phyloP scores from a whole-genome alignment of 2,888 invertebrate species.

The Zaprionus bogoriensis region DNA sequence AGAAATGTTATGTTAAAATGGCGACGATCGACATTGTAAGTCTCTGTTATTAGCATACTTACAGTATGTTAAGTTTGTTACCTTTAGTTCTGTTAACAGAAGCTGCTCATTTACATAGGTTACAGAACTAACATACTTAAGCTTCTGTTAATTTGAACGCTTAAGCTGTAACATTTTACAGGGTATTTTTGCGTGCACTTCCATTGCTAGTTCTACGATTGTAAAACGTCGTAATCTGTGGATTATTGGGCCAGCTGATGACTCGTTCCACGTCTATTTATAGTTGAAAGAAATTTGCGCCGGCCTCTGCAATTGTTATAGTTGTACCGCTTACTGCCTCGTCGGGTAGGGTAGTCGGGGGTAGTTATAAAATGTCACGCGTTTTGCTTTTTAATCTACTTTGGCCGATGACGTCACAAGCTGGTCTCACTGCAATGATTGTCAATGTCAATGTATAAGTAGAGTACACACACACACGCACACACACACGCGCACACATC shows the following conservation, averaged over 20 bases:
- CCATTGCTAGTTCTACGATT: conserved; percentile 22
- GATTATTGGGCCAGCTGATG: conserved; percentile 50
- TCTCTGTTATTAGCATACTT: too few relatives aligned
- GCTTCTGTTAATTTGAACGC: neutral
- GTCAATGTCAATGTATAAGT: conserved; percentile 62
- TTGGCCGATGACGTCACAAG: conserved; percentile 60
- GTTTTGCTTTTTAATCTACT: conserved; percentile 58
- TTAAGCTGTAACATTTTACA: neutral
- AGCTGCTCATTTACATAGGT: too few relatives aligned
- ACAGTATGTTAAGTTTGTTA: too few relatives aligned
- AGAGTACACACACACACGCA: too few relatives aligned
- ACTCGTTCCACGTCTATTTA: conserved; percentile 39
- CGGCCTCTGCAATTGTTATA: conserved; percentile 29
- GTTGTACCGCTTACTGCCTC: conserved; percentile 30
- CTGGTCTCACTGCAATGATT: conserved; percentile 38
- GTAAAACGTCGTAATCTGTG: conserved; percentile 54
- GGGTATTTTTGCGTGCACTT: conserved; percentile 7
- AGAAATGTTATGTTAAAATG: too few relatives aligned
- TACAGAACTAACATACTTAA: too few relatives aligned
- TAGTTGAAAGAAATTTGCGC: conserved; percentile 22
- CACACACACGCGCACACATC: too few relatives aligned
- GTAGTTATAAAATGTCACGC: conserved; percentile 42
- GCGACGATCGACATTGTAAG: too few relatives aligned
- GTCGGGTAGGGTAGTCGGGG: too few relatives aligned
- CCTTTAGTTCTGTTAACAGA: too few relatives aligned